These are phyloP conservation scores for Sus cebifrons DNA, from an alignment of 2,797 vertebrate genomes.

Conservation along the genomic window DNA sequence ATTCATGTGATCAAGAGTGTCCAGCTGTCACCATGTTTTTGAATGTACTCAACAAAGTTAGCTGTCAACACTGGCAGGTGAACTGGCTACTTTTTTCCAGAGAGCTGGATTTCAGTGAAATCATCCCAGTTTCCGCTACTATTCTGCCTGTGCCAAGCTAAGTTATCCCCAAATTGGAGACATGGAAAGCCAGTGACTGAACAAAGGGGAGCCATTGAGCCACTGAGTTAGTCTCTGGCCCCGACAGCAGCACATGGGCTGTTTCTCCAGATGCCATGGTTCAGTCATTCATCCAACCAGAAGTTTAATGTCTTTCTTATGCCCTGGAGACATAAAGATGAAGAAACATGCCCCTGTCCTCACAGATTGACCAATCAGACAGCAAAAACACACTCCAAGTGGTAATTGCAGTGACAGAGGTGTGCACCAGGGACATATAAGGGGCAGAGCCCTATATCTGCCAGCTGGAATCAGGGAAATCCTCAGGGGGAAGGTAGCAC, in stretches of 20 bases:
- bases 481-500: background rate
- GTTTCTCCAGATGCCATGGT: background rate
- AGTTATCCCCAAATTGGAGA: background rate
- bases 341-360: background rate
- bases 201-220: background rate
- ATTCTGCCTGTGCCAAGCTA: background rate
- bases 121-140: background rate
- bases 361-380: background rate
- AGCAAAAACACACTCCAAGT: background rate
- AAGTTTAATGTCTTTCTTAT: background rate
- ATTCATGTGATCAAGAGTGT: background rate
- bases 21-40: constrained; percentile 47
- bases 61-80: constrained; percentile 44
- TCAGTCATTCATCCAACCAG: background rate
- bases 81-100: background rate
- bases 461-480: background rate
- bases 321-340: background rate
- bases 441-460: background rate
- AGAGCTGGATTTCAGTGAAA: background rate
- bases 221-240: background rate
- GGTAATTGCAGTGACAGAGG: accelerated
- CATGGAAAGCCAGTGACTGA: background rate
- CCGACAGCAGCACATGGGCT: background rate
- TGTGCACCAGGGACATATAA: background rate
- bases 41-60: background rate